These are phyloP conservation scores for Cheirogaleus medius DNA, from an alignment of 2,113 vertebrate species.

Conservation along the genomic window DNA sequence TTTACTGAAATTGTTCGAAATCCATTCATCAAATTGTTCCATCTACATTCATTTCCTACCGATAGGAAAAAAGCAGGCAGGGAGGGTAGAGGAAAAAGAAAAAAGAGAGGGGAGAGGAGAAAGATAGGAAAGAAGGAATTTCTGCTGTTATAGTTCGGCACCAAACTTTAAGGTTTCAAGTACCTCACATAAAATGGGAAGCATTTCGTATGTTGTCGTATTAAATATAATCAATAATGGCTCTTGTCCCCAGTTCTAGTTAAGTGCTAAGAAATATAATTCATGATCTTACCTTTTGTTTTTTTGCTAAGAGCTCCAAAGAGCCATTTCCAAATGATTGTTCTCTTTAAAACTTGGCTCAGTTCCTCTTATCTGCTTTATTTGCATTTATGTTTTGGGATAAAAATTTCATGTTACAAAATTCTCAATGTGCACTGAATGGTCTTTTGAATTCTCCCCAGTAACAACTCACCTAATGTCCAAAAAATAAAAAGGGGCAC, in stretches of 20 bases:
- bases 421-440: neutral
- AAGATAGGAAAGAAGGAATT: neutral
- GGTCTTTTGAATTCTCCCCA: neutral
- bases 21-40: conserved; percentile 1
- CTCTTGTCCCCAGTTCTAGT: neutral
- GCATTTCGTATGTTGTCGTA: neutral
- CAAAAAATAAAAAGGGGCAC: neutral
- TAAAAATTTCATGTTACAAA: neutral
- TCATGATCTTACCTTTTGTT: neutral
- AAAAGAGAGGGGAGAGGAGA: neutral
- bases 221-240: neutral
- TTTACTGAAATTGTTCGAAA: conserved; percentile 52
- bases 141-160: neutral
- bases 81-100: neutral
- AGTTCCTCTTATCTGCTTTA: neutral
- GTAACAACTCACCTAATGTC: neutral
- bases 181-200: neutral
- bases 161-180: neutral
- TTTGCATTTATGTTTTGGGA: neutral
- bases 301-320: neutral
- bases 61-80: neutral
- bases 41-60: conserved; percentile 27
- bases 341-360: neutral
- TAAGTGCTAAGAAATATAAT: conserved; percentile 31
- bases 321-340: neutral